Evolutionary conservation across 2,113 vertebrate species (phyloP).

Genomic region (Ciconia boyciana): DNA sequence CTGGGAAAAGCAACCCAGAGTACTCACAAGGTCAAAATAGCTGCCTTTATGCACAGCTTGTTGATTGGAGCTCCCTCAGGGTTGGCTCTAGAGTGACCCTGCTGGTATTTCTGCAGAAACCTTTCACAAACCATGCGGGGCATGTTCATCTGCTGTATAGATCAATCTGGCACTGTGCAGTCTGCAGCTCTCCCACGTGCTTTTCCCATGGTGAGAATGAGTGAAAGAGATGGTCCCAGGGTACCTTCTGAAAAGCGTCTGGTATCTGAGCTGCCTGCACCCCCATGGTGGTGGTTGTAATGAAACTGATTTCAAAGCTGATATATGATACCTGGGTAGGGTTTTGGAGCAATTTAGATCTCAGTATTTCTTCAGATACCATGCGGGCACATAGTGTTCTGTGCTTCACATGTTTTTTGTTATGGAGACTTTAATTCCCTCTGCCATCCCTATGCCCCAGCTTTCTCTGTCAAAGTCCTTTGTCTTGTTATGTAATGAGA

Average conservation of each 20-base stretch:
- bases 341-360: neutral
- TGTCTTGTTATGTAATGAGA: neutral
- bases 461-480: neutral
- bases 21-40: neutral
- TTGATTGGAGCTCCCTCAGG: neutral
- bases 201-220: neutral
- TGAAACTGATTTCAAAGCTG: neutral
- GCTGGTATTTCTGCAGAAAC: neutral
- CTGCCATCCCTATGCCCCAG: neutral
- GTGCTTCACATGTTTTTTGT: too few species aligned
- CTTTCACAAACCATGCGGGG: neutral
- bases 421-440: too few species aligned
- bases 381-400: neutral
- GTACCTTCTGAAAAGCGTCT: neutral
- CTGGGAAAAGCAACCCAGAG: neutral
- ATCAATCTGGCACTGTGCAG: neutral
- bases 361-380: neutral
- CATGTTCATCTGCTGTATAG: neutral
- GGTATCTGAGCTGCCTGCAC: neutral
- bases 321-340: neutral
- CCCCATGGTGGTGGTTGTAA: neutral
- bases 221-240: neutral
- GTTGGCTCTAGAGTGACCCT: neutral
- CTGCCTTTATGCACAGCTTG: neutral
- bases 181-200: neutral